Percentiles rank a stretch among this genome's conserved stretches.
Conservation (phyloP, 2,113 vertebrate genomes). For the Microtus richardsoni region DNA sequence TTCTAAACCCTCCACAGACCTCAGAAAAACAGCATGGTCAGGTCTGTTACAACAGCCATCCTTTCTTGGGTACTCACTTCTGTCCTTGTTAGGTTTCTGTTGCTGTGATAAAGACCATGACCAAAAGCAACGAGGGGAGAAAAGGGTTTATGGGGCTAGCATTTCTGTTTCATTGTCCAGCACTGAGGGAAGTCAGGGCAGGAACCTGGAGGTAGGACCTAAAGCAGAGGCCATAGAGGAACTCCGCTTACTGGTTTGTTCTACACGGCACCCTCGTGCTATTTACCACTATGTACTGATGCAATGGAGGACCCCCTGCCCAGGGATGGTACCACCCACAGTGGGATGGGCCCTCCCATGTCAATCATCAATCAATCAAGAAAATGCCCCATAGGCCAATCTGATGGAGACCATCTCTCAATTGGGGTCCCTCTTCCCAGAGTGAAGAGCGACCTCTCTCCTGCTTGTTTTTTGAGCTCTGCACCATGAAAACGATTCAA, state of each 20-base stretch:
- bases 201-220: background rate
- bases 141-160: background rate
- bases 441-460: background rate
- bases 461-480: conserved; percentile 9
- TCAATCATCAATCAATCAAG: background rate
- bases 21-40: background rate
- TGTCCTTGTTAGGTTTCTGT: background rate
- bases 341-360: background rate
- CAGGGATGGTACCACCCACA: background rate
- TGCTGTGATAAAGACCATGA: background rate
- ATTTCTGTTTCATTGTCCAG: background rate
- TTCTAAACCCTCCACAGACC: background rate
- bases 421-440: background rate
- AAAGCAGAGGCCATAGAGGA: background rate
- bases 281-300: background rate
- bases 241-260: too few relatives aligned
- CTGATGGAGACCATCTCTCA: background rate
- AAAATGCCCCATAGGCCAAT: background rate
- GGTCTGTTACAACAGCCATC: background rate
- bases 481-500: background rate
- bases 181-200: background rate
- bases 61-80: background rate
- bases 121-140: background rate
- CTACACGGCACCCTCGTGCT: background rate
- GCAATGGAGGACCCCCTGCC: background rate